Evolutionary conservation across 2,113 vertebrate genomes (phyloP).

Genomic region (Edolisoma coerulescens): DNA sequence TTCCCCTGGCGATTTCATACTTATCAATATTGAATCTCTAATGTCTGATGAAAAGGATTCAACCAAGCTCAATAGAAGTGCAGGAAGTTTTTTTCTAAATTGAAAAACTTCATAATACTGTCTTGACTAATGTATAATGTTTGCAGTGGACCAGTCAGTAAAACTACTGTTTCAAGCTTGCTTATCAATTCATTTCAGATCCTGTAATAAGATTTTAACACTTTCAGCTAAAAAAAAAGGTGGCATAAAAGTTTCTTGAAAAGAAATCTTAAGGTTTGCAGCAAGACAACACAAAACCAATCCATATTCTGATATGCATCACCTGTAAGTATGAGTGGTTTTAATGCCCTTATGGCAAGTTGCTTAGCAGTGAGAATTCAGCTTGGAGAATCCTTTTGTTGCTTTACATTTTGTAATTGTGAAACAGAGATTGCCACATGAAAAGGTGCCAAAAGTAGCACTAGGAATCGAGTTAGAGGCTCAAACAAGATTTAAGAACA

Average conservation of each 20-base stretch:
- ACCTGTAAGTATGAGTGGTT: not conserved
- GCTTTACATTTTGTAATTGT: not conserved
- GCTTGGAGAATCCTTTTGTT: not conserved
- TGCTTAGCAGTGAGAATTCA: conserved; percentile 15
- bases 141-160: not conserved
- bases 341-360: not conserved
- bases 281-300: not conserved
- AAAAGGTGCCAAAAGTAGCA: not conserved
- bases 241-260: not conserved
- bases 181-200: not conserved
- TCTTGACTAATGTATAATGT: not conserved
- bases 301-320: not conserved
- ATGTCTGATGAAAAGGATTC: not conserved
- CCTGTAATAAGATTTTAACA: not conserved
- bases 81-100: not conserved
- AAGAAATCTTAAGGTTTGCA: not conserved
- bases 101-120: not conserved
- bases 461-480: not conserved
- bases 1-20: not conserved
- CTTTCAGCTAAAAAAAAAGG: not conserved
- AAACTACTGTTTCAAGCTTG: not conserved
- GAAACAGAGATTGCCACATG: not conserved
- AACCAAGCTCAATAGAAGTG: not conserved
- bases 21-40: not conserved
- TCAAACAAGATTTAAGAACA: conserved; percentile 41